Percentiles rank a stretch among this genome's conserved stretches.
These are phyloP conservation scores for Rhodeus uyekii DNA, from an alignment of 2,797 vertebrate species.

Conservation along the genomic window DNA sequence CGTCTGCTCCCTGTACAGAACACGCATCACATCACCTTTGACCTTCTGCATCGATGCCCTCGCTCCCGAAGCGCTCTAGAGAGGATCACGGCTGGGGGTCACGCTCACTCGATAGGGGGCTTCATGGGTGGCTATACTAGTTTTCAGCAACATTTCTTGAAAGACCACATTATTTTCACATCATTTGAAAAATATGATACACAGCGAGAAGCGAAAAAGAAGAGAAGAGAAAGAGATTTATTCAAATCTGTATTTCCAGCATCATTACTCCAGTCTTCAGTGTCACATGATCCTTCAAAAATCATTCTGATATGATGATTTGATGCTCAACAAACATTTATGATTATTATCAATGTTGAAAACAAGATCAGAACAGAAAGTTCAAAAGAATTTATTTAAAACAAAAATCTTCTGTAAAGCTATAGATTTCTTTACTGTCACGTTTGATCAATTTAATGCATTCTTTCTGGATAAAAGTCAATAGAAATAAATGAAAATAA, in stretches of 20 bases:
- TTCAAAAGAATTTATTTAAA: too few species aligned
- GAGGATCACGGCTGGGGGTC: background rate
- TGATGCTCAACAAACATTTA: too few species aligned
- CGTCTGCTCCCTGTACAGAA: background rate
- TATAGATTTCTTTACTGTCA: too few species aligned
- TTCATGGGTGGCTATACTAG: background rate
- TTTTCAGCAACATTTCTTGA: background rate
- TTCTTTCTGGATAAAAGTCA: too few species aligned
- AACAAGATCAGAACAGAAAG: too few species aligned
- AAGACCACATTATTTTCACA: background rate
- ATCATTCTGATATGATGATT: too few species aligned
- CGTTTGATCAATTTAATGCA: too few species aligned
- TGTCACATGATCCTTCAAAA: too few species aligned
- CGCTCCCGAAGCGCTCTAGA: background rate
- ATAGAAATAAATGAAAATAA: too few species aligned
- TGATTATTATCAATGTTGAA: background rate
- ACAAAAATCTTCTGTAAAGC: too few species aligned
- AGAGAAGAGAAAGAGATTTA: background rate
- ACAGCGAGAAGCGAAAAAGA: background rate
- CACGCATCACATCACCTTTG: constrained; percentile 13
- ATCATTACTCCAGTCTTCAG: too few species aligned
- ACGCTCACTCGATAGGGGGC: background rate
- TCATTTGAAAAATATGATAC: background rate
- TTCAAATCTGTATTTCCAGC: too few species aligned
- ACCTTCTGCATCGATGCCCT: background rate